phyloP scores from a whole-genome alignment of 2,797 vertebrate genomes.

The Rhabdophis nuchalis region DNA sequence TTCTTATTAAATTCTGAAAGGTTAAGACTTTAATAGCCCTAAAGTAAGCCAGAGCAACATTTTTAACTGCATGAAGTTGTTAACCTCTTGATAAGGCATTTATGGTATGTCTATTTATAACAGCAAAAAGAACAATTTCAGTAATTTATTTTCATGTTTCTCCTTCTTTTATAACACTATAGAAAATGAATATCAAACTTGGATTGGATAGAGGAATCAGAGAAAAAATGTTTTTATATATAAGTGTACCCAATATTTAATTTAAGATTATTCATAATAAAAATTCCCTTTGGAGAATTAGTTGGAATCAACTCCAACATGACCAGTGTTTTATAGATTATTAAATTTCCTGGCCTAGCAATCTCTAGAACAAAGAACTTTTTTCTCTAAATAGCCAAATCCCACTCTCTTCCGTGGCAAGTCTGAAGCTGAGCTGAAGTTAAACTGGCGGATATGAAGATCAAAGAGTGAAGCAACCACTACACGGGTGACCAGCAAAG shows the following conservation, averaged over 20 bases:
- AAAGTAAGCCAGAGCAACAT: not conserved
- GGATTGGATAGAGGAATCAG: too few relatives aligned
- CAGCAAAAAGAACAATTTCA: not conserved
- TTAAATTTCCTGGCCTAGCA: not conserved
- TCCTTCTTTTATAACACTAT: not conserved
- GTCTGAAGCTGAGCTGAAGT: too few relatives aligned
- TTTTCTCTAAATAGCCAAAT: not conserved
- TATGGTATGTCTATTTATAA: slow-evolving; percentile 33
- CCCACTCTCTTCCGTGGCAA: not conserved
- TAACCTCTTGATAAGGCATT: slow-evolving; percentile 50
- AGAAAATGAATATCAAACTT: not conserved
- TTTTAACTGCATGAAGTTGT: slow-evolving; percentile 43
- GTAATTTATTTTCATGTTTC: not conserved
- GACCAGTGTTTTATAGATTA: not conserved
- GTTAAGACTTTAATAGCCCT: slow-evolving; percentile 9
- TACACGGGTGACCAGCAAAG: not conserved
- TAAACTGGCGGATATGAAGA: not conserved
- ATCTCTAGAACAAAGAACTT: not conserved
- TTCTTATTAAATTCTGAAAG: not conserved
- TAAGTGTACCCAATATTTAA: not conserved
- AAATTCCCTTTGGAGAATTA: not conserved
- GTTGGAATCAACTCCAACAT: not conserved
- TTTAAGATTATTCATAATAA: not conserved
- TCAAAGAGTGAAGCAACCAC: not conserved
- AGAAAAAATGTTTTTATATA: not conserved